Percentiles rank a stretch among this genome's conserved stretches.
These are phyloP conservation scores for Euphydryas editha DNA, from an alignment of 2,888 invertebrate species.

Conservation along the genomic window DNA sequence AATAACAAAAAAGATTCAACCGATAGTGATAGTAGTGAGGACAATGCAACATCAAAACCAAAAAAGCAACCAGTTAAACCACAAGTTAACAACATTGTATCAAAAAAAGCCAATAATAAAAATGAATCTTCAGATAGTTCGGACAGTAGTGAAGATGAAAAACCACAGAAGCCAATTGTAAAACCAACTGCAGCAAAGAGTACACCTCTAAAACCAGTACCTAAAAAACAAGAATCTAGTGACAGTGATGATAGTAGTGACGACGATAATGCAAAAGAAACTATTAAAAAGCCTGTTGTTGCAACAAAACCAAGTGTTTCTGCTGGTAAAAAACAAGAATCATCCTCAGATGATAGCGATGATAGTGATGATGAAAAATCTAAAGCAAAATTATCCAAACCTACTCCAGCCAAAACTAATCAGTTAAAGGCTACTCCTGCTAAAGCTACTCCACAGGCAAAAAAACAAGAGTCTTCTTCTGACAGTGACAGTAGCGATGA, in stretches of 20 bases:
- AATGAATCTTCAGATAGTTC: constrained; percentile 62
- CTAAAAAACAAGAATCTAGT: constrained; percentile 62
- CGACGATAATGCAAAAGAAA: constrained; percentile 62
- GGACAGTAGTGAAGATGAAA: constrained; percentile 65
- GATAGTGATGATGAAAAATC: constrained; percentile 65
- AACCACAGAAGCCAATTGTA: constrained; percentile 42
- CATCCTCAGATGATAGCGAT: constrained; percentile 60
- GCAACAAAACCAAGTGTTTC: constrained; percentile 12
- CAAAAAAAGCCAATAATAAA: constrained; percentile 48
- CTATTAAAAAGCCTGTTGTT: constrained; percentile 21
- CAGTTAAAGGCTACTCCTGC: constrained; percentile 37
- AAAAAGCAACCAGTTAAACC: constrained; percentile 44
- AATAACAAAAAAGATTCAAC: constrained; percentile 57
- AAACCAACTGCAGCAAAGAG: constrained; percentile 39
- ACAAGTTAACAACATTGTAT: constrained; percentile 44
- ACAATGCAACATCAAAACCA: constrained; percentile 47
- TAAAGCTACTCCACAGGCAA: constrained; percentile 40
- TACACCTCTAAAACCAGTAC: constrained; percentile 49
- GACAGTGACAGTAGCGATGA: constrained; percentile 49
- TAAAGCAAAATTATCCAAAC: constrained; percentile 32
- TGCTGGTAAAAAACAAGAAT: constrained; percentile 32
- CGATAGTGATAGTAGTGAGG: constrained; percentile 57
- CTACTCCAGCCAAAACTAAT: constrained; percentile 29
- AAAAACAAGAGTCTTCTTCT: constrained; percentile 46
- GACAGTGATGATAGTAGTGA: constrained; percentile 66